These are phyloP conservation scores for Archaeoteleia sp. DNA, from an alignment of 2,888 invertebrate species.

Conservation along the genomic window DNA sequence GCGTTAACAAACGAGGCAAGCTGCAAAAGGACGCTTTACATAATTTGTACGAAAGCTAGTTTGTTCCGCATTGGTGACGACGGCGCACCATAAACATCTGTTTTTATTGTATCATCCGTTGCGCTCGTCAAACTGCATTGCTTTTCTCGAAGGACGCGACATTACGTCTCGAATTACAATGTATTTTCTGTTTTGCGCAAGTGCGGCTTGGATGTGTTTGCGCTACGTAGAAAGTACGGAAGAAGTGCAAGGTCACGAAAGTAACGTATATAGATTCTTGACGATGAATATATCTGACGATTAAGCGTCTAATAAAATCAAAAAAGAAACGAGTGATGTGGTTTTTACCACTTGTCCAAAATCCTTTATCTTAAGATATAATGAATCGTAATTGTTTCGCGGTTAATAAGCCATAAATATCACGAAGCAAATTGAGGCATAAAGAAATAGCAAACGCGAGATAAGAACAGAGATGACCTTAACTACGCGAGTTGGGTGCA, in stretches of 20 bases:
- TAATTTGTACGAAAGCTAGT: slow-evolving; percentile 26
- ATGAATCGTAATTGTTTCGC: slow-evolving; percentile 21
- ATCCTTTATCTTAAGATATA: too few relatives aligned
- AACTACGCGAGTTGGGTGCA: slow-evolving; percentile 15
- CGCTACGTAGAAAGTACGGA: slow-evolving; percentile 29
- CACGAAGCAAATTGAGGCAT: slow-evolving; percentile 12
- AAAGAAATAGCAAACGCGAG: slow-evolving; percentile 17
- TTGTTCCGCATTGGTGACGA: slow-evolving; percentile 30
- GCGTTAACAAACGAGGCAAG: neutral
- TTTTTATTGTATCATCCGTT: slow-evolving; percentile 32
- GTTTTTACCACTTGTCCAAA: too few relatives aligned
- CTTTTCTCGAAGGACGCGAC: slow-evolving; percentile 40
- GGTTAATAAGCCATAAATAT: slow-evolving; percentile 1
- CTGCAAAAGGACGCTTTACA: slow-evolving; percentile 17
- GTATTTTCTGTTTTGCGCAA: slow-evolving; percentile 30
- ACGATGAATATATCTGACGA: too few relatives aligned
- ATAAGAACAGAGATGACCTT: slow-evolving; percentile 32
- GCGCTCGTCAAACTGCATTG: slow-evolving; percentile 17
- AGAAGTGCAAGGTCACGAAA: slow-evolving; percentile 48
- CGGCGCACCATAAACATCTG: slow-evolving; percentile 25
- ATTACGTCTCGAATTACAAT: slow-evolving; percentile 39
- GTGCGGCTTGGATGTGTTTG: slow-evolving; percentile 9
- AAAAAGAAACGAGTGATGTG: too few relatives aligned
- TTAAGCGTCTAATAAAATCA: too few relatives aligned
- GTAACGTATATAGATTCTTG: slow-evolving; percentile 17